phyloP scores from a whole-genome alignment of 2,797 vertebrate genomes.

The Bucorvus abyssinicus region DNA sequence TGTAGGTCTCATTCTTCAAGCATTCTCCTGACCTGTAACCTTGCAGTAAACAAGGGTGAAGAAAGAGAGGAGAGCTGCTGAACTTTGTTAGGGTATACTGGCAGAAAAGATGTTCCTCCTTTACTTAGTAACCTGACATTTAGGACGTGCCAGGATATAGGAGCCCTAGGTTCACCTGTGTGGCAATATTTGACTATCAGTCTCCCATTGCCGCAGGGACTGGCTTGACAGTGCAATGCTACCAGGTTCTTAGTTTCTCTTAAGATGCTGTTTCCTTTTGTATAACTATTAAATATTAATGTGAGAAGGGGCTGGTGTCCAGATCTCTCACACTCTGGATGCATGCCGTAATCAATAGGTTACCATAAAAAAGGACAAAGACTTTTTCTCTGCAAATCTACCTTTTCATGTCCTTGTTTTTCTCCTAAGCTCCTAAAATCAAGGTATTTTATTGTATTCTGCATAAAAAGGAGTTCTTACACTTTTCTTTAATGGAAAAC shows the following conservation, averaged over 20 bases:
- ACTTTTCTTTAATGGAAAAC: neutral
- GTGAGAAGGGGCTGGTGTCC: neutral
- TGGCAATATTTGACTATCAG: neutral
- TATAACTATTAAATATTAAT: conserved; percentile 40
- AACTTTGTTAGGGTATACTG: neutral
- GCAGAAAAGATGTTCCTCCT: neutral
- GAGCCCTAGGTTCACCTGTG: neutral
- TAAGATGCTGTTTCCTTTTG: neutral
- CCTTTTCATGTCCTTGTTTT: conserved; percentile 11
- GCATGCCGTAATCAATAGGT: conserved; percentile 25
- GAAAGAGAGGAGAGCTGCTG: neutral
- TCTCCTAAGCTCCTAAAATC: neutral
- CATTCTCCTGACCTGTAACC: neutral
- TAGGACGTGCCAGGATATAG: neutral
- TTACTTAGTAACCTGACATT: neutral
- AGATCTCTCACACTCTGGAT: conserved; percentile 19
- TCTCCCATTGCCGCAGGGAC: neutral
- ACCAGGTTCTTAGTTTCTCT: conserved; percentile 16
- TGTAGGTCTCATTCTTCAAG: neutral
- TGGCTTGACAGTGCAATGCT: neutral
- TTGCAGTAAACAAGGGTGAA: neutral
- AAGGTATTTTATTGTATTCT: neutral
- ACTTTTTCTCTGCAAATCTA: neutral
- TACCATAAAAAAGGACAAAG: conserved; percentile 10
- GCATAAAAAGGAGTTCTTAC: neutral